Base-by-base conservation (phyloP, 2,113 vertebrate species). In the Chlamydotis undulata region DNA sequence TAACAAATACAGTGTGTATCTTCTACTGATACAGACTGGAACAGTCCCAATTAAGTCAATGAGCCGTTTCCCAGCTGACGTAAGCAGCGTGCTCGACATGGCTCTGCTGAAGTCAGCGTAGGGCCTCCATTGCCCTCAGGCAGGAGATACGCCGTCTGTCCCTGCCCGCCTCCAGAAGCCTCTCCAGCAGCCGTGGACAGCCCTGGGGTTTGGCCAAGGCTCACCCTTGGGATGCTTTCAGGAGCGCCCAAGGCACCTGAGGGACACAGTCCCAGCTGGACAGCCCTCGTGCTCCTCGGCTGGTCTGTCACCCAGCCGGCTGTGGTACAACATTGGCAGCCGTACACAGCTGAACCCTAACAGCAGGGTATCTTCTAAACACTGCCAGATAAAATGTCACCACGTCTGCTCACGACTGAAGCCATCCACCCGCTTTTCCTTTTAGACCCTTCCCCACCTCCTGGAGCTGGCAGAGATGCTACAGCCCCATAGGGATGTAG, bases 61-160 rank as follows among this genome's bases (percentile, higher is more conserved):
- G 94, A 89, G 57, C 39, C 4, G 0, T 15, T 21, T 52, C 60
- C 49, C 69, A 25, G 73, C 56, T 84, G 84, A 35, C 0, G 0
- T 11, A 41, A 49, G 2, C 1, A 35, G 60, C 3, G 1, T 1
- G 70, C 55, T 17, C 70, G 2, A 45, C 37, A 50, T 1, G 25
- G 28, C 75, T 23, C 50, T 19, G 49, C 83, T 41, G 70, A 9
- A 21, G 43, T 12, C 69, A 47, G 23, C 0, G 0, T 1, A 8
- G 37, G 18, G 7, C 23, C 28, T 29, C 7, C 0, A 0, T 1
- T 3, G 37, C 2, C 39, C 0, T 15, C 4, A 6, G 26, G 6
- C 1, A 3, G 43, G 52, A 33, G 8, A 12, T 3, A 7, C 1
- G 0, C 29, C 12, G 12, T 7, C 2, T 53, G 39, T 12, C 43